Percentiles rank a stretch among this genome's conserved stretches.
Conservation (phyloP, 2,888 invertebrate genomes). For the Andricus curvator region DNA sequence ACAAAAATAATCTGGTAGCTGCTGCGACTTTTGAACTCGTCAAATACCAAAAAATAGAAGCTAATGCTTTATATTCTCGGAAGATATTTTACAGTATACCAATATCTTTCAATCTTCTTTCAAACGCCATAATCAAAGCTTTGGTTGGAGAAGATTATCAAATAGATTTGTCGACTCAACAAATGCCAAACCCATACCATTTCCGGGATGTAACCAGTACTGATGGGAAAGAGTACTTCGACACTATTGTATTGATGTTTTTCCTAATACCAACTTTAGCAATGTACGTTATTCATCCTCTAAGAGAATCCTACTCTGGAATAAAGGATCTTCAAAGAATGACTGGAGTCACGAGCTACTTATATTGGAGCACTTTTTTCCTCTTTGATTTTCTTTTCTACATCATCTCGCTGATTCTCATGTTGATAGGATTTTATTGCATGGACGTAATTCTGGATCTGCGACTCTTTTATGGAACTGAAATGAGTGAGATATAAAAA, state of each 20-base stretch:
- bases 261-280: conserved; percentile 68
- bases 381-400: conserved; percentile 80
- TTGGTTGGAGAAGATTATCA: conserved; percentile 63
- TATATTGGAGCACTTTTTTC: conserved; percentile 84
- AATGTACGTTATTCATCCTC: conserved; percentile 82
- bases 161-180: conserved; percentile 65
- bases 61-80: conserved; percentile 79
- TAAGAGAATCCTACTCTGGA: conserved; percentile 82
- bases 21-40: conserved; percentile 78
- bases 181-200: conserved; percentile 60
- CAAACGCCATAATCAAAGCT: conserved; percentile 77
- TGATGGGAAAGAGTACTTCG: conserved; percentile 46
- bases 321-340: conserved; percentile 85
- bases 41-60: conserved; percentile 51
- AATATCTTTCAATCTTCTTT: conserved; percentile 79
- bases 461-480: conserved; percentile 67
- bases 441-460: conserved; percentile 65
- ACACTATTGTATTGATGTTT: conserved; percentile 59
- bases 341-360: conserved; percentile 82
- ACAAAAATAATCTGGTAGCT: conserved; percentile 79
- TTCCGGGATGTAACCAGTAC: conserved; percentile 41
- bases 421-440: conserved; percentile 61
- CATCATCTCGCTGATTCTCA: conserved; percentile 63
- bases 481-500: conserved; percentile 76
- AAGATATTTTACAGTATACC: conserved; percentile 80